A percentile compares a stretch with the other conserved stretches of the same genome.
Evolutionary conservation across 2,113 vertebrate genomes (phyloP).

Genomic region (Craseonycteris thonglongyai): DNA sequence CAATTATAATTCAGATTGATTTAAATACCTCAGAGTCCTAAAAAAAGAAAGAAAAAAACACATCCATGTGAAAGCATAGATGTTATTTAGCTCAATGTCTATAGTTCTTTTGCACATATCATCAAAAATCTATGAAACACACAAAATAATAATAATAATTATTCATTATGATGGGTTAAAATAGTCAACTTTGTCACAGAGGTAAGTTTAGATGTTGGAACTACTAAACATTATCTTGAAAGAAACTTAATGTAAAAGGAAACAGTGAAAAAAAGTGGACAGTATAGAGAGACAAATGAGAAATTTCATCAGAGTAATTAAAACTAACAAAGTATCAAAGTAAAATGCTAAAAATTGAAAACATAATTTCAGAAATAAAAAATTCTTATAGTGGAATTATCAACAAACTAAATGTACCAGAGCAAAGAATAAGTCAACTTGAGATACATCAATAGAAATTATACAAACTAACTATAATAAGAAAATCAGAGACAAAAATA

Average conservation of each 20-base stretch:
- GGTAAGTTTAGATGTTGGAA: neutral
- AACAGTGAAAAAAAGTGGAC: neutral
- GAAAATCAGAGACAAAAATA: neutral
- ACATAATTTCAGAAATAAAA: neutral
- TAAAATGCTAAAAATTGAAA: neutral
- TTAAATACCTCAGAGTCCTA: neutral
- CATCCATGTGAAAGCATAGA: neutral
- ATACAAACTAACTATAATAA: neutral
- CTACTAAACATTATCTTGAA: neutral
- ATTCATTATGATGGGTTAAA: neutral
- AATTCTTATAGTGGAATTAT: neutral
- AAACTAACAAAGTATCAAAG: neutral
- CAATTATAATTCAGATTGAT: neutral
- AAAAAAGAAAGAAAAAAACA: neutral
- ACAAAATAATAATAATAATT: neutral
- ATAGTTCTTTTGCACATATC: neutral
- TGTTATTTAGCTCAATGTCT: neutral
- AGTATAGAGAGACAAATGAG: neutral
- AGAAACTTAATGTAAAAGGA: neutral
- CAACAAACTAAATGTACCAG: neutral
- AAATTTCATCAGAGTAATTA: neutral
- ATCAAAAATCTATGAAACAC: neutral
- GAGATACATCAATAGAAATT: neutral
- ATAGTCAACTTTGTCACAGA: neutral
- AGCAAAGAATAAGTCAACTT: neutral